These are phyloP conservation scores for Platichthys flesus DNA, from an alignment of 2,113 vertebrate species.

Conservation along the genomic window DNA sequence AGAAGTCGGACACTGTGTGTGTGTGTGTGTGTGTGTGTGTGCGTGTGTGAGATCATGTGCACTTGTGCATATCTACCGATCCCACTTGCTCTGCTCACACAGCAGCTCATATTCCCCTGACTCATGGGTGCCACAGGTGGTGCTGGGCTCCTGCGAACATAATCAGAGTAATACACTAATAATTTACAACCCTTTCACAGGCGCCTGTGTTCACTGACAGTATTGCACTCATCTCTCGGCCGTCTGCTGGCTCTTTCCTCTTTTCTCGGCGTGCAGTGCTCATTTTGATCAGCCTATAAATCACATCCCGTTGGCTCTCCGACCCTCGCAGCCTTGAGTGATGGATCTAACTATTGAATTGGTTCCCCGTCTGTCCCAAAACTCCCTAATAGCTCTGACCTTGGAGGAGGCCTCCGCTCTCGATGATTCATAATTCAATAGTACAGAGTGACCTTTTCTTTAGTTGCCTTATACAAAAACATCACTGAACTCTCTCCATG, in stretches of 20 bases:
- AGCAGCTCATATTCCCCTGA: conserved; percentile 46
- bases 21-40: background rate
- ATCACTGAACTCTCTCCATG: conserved; percentile 40
- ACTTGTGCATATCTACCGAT: conserved; percentile 8
- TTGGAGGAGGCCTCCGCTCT: conserved; percentile 44
- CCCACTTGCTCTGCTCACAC: conserved; percentile 21
- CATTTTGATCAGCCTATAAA: conserved; percentile 19
- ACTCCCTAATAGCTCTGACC: conserved; percentile 48
- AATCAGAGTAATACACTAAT: conserved; percentile 9
- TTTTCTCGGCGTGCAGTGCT: background rate
- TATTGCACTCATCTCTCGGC: background rate
- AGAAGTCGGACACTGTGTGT: background rate
- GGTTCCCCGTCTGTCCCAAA: conserved; percentile 25
- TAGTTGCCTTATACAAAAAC: conserved; percentile 24
- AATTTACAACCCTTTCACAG: conserved; percentile 5
- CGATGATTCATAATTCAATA: conserved; percentile 62
- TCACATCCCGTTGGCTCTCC: background rate
- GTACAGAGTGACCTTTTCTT: conserved; percentile 37
- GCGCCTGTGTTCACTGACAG: background rate
- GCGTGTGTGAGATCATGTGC: background rate
- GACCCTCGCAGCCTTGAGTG: conserved; percentile 4
- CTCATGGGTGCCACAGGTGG: conserved; percentile 48
- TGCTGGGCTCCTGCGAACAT: conserved; percentile 18
- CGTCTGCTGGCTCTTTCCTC: background rate
- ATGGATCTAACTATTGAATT: conserved; percentile 27